Evolutionary conservation across 2,113 vertebrate genomes (phyloP), one percentile per base, ranked within the genome.

Genomic region (Pseudonaja textilis): DNA sequence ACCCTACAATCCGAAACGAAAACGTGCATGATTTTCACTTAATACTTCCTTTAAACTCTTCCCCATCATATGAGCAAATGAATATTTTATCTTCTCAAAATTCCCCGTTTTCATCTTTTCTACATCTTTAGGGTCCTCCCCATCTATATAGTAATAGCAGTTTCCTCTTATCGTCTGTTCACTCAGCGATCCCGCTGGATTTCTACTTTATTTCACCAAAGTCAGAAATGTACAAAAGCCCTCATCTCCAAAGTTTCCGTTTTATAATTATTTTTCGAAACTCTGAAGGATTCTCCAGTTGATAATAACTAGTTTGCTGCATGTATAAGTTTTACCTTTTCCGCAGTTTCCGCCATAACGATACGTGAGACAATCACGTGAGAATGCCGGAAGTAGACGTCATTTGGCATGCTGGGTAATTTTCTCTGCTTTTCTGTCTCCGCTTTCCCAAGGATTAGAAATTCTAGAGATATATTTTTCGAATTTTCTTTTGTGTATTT

Each of bases 341-440:
- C 97, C 89, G 96, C 97, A 0, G 98, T 97, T 98, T 98, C 98
- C 98, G 98, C 98, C 99, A 99, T 99, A 90, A 93, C 94, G 91
- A 90, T 2, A 88, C 7, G 94, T 34, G 29, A 69, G 0, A 11
- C 1, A 85, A 0, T 98, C 99, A 98, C 94, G 95, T 98, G 98
- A 98, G 93, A 86, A 5, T 92, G 29, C 61, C 90, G 97, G 93
- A 95, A 95, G 25, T 47, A 10, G 1, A 0, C 0, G 0, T n/a
- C 14, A 3, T 0, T 2, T 5, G 5, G 96, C 85, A 91, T 92
- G 1, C 94, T 97, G 97, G 98, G 97, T 97, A 96, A 94, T 96
- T 2, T 45, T 14, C 1, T 50, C 10, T 8, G 87, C 29, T 88
- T 42, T 47, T 39, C 8, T 25, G 20, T 25, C 18, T 34, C 7